Percentiles rank a stretch among this genome's conserved stretches.
Conservation (phyloP, 2,797 vertebrate genomes). For the Taenioides sp. region DNA sequence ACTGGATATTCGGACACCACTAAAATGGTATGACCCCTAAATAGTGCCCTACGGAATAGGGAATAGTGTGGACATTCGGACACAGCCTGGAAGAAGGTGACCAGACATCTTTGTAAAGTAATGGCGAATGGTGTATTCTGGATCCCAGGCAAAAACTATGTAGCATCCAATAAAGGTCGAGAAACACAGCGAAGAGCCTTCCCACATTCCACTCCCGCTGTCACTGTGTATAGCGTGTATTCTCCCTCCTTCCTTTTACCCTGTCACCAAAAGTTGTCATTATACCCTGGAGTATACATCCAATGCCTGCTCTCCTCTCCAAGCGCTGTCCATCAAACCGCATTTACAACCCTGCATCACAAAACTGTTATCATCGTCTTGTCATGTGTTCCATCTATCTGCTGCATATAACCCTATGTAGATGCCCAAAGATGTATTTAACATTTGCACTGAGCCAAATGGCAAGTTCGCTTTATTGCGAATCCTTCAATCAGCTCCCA, state of each 20-base stretch:
- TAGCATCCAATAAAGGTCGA: conserved; percentile 20
- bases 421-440: conserved; percentile 53
- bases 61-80: no score
- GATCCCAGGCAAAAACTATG: no score
- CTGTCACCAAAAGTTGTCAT: conserved; percentile 25
- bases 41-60: no score
- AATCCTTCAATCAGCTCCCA: conserved; percentile 54
- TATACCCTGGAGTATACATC: conserved; percentile 17
- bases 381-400: conserved; percentile 26
- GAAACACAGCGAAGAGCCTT: conserved; percentile 22
- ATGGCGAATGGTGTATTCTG: no score
- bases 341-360: conserved; percentile 56
- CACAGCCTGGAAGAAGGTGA: no score
- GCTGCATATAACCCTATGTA: conserved; percentile 36
- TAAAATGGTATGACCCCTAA: no score
- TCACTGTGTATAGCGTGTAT: conserved; percentile 16
- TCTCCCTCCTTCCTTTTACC: conserved; percentile 19
- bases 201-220: conserved; percentile 21
- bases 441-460: conserved; percentile 59
- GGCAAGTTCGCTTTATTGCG: conserved; percentile 65
- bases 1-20: no score
- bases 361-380: conserved; percentile 41
- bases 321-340: conserved; percentile 40
- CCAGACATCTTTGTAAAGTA: no score
- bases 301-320: conserved; percentile 21